These are phyloP conservation scores for Scolopax bukidnonensis DNA, from an alignment of 2,797 vertebrate genomes.

Conservation along the genomic window DNA sequence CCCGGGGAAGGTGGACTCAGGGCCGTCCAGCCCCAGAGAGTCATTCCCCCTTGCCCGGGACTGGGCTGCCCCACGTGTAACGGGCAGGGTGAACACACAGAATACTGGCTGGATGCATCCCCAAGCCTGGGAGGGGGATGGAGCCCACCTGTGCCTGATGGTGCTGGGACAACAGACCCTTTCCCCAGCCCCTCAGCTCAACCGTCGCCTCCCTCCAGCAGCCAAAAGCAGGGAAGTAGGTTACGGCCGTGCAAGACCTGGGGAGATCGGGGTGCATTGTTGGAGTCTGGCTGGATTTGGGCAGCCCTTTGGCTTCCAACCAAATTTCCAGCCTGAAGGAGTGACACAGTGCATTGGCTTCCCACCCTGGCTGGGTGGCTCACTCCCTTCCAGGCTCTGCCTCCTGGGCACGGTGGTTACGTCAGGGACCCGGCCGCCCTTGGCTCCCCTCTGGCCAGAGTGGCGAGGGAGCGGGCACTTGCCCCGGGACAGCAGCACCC, in stretches of 20 bases:
- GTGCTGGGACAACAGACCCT: not conserved
- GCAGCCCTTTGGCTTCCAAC: conserved; percentile 13
- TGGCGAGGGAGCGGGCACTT: accelerated
- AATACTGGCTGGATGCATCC: not conserved
- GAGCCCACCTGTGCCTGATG: not conserved
- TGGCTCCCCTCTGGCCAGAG: not conserved
- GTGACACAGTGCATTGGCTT: conserved; percentile 7
- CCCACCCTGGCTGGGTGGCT: not conserved
- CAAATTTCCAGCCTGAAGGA: not conserved
- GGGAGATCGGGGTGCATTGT: not conserved
- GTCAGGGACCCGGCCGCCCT: not conserved
- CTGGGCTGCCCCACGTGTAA: not conserved
- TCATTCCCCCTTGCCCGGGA: not conserved
- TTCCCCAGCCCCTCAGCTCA: not conserved
- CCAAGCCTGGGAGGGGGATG: not conserved
- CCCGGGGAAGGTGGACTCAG: not conserved
- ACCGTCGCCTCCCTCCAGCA: accelerated
- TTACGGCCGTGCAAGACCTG: accelerated
- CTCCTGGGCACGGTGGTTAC: not conserved
- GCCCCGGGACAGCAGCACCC: accelerated
- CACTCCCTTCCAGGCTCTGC: not conserved
- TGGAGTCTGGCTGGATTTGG: not conserved
- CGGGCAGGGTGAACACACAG: not conserved
- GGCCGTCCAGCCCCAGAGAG: not conserved
- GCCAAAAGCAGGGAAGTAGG: not conserved